A percentile compares a stretch with the other conserved stretches of the same genome.
These are phyloP conservation scores for Ailuropoda melanoleuca DNA, from an alignment of 2,113 vertebrate genomes.

Conservation along the genomic window DNA sequence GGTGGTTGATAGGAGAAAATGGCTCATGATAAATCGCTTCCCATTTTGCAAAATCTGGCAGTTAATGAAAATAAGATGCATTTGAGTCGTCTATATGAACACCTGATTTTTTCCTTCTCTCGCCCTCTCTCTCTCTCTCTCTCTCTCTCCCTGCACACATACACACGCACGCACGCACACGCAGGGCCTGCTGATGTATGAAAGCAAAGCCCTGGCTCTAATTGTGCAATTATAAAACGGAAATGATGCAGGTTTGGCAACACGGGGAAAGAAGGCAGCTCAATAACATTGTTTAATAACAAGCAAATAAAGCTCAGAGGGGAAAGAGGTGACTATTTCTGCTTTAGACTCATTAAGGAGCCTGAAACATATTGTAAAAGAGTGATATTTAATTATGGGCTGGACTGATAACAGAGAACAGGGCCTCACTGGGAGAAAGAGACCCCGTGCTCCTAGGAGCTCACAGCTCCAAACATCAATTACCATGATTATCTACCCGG, in stretches of 20 bases:
- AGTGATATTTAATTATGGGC: conserved; percentile 92
- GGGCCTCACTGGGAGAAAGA: conserved; percentile 89
- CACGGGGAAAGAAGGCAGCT: conserved; percentile 88
- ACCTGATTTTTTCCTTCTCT: conserved; percentile 80
- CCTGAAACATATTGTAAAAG: conserved; percentile 90
- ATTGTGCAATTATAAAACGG: conserved; percentile 99
- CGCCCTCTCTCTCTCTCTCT: neutral
- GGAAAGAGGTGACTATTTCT: conserved; percentile 89
- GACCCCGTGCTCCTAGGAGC: conserved; percentile 87
- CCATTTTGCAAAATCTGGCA: conserved; percentile 95
- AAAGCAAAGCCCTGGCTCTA: conserved; percentile 95
- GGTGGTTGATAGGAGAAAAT: conserved; percentile 93
- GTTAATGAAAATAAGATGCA: conserved; percentile 94
- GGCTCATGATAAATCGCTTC: conserved; percentile 98
- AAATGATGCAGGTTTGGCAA: conserved; percentile 93
- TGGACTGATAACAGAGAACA: conserved; percentile 89
- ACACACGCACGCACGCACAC: conserved; percentile 56
- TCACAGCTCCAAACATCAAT: conserved; percentile 90
- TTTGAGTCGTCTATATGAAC: conserved; percentile 85
- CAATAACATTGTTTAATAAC: conserved; percentile 92
- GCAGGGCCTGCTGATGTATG: conserved; percentile 94
- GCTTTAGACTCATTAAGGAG: conserved; percentile 92
- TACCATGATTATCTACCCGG: conserved; percentile 89
- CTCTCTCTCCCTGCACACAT: conserved; percentile 35
- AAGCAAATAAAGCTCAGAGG: conserved; percentile 91